A percentile compares a stretch with the other conserved stretches of the same genome.
phyloP scores from a whole-genome alignment of 2,797 vertebrate genomes.

The Mergus octosetaceus region DNA sequence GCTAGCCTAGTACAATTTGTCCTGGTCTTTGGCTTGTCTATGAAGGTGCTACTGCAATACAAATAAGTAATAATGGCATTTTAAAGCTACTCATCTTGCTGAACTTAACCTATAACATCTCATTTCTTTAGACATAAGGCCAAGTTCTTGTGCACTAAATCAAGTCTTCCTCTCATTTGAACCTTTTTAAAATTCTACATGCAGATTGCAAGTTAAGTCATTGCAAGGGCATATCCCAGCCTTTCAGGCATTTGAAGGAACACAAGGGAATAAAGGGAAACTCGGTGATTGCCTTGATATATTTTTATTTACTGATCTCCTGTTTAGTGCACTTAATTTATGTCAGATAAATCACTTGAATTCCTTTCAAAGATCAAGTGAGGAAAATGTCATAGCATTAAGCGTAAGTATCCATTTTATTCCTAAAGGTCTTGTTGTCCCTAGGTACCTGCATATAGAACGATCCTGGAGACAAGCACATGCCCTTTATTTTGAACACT shows the following conservation, averaged over 20 bases:
- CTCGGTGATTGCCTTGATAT: slow-evolving; percentile 15
- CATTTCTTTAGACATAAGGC: neutral
- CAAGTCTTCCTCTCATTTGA: slow-evolving; percentile 1
- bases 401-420: slow-evolving; percentile 38
- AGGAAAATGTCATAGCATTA: slow-evolving; percentile 61
- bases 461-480: neutral
- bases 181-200: slow-evolving; percentile 46
- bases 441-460: neutral
- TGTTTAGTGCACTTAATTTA: slow-evolving; percentile 59
- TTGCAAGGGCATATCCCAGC: slow-evolving; percentile 25
- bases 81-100: neutral
- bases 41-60: neutral
- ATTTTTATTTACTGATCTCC: slow-evolving; percentile 64
- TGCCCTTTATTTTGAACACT: neutral
- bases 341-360: slow-evolving; percentile 62
- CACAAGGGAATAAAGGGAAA: neutral
- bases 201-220: slow-evolving; percentile 16
- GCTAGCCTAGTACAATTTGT: neutral
- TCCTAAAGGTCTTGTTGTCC: slow-evolving; percentile 46
- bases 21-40: neutral
- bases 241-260: slow-evolving; percentile 2
- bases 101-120: slow-evolving; percentile 30
- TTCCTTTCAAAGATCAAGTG: slow-evolving; percentile 52
- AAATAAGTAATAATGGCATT: neutral
- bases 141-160: slow-evolving; percentile 28